A percentile compares a stretch with the other conserved stretches of the same genome.
Evolutionary conservation across 1,140 invertebrate species (phyloP).

Genomic region (Stegodyphus mimosarum): DNA sequence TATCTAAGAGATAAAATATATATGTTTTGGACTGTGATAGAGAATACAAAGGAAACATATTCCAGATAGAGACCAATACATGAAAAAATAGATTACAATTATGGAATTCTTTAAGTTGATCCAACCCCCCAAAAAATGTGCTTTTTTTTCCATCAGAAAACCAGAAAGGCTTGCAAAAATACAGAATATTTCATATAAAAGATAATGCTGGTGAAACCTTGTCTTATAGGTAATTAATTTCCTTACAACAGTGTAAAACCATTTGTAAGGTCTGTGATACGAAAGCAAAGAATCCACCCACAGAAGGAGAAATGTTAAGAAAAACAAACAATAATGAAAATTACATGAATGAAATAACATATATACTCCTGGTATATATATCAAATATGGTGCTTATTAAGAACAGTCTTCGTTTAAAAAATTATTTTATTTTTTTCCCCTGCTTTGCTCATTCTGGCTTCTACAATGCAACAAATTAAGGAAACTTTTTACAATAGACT

Average conservation of each 20-base stretch:
- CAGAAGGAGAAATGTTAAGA: neutral
- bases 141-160: constrained; percentile 9
- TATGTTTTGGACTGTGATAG: neutral
- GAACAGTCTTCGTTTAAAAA: neutral
- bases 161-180: constrained; percentile 54
- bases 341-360: neutral
- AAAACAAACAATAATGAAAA: neutral
- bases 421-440: neutral
- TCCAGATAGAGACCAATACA: constrained; percentile 5
- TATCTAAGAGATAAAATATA: neutral
- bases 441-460: neutral
- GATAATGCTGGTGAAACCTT: neutral
- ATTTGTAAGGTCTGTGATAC: constrained; percentile 57
- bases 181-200: constrained; percentile 47
- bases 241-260: neutral
- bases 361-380: neutral
- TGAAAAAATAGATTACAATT: constrained; percentile 43
- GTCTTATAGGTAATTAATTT: neutral
- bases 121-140: constrained; percentile 12
- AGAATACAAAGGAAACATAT: neutral
- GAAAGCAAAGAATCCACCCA: constrained; percentile 26
- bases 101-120: constrained; percentile 23
- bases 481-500: neutral
- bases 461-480: neutral
- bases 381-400: neutral